Base-by-base conservation (phyloP, 2,113 vertebrate genomes). In the Phalacrocorax pelagicus region DNA sequence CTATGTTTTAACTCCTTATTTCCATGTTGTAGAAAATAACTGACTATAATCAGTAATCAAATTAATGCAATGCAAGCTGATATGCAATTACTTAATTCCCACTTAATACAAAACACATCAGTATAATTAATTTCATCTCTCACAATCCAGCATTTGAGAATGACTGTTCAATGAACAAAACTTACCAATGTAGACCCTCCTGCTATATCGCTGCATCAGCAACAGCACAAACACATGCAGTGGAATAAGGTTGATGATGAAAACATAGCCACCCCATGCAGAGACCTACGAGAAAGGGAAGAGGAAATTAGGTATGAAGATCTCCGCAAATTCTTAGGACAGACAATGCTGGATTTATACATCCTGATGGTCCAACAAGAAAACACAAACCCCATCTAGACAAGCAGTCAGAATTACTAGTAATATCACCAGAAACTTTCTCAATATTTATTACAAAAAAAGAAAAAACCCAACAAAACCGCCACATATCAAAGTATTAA, bases 171-270 rank as follows among this genome's bases (percentile, higher is more conserved):
- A 84, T 72, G 32, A 40, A 65, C 55, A 79, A 44, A 94, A 92
- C 99, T 99, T 97, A 99, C 99, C 99, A 21, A 99, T 99, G 96
- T 99, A 99, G 93, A 99, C 98, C 97, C 99, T 98, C 85, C 98
- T 98, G 98, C 99, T 99, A 97, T 99, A 99, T 86, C 99, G 99
- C 97, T 99, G 99, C 99, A 99, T 99, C 95, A 99, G 98, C 88
- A 99, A 97, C 88, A 99, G 98, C 84, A 99, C 99, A 97, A 99
- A 99, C 74, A 99, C 99, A 92, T 99, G 99, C 94, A 99, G 98
- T 40, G 99, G 99, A 97, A 99, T 99, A 96, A 99, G 98, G 97
- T 99, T 99, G 98, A 99, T 99, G 94, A 99, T 99, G 92, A 99
- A 99, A 88, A 99, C 99, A 81, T 99, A 99, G 81, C 99, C 99